phyloP scores from a whole-genome alignment of 1,140 invertebrate species.

The Drosophila oshimai region DNA sequence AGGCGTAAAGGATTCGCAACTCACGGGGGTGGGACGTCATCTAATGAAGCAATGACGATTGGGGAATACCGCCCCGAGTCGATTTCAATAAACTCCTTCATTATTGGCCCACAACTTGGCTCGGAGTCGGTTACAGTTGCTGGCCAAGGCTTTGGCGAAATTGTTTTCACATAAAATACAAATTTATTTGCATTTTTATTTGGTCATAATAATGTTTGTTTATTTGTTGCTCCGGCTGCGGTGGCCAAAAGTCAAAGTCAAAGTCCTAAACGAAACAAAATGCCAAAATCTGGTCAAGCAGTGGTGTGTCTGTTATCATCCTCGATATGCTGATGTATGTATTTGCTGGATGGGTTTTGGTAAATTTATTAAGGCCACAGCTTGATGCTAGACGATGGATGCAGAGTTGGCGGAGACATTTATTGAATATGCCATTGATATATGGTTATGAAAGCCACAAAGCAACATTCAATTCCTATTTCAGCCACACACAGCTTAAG shows the following conservation, averaged over 20 bases:
- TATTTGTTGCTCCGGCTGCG: conserved; percentile 51
- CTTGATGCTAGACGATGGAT: conserved; percentile 56
- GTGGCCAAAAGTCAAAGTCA: conserved; percentile 66
- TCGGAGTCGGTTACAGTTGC: conserved; percentile 25
- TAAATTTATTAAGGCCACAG: conserved; percentile 72
- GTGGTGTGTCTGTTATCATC: conserved; percentile 30
- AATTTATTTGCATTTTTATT: conserved; percentile 81
- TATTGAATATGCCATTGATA: conserved; percentile 75
- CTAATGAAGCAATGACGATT: conserved; percentile 69
- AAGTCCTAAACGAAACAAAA: conserved; percentile 55
- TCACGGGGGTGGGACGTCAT: background rate
- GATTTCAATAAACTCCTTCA: conserved; percentile 78
- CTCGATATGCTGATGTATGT: conserved; percentile 65
- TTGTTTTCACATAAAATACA: conserved; percentile 80
- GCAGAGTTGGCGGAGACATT: conserved; percentile 41
- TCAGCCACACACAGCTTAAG: background rate
- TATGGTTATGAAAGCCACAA: conserved; percentile 56
- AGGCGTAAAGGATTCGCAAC: conserved; percentile 47
- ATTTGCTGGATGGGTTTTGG: conserved; percentile 19
- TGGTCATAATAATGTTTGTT: conserved; percentile 77
- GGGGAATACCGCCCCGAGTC: conserved; percentile 46
- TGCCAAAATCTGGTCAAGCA: conserved; percentile 43
- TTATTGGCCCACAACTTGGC: conserved; percentile 48
- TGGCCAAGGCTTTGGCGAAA: conserved; percentile 55
- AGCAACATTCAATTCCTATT: conserved; percentile 23